Evolutionary conservation across 2,797 vertebrate genomes (phyloP).

Genomic region (Chromis chromis): DNA sequence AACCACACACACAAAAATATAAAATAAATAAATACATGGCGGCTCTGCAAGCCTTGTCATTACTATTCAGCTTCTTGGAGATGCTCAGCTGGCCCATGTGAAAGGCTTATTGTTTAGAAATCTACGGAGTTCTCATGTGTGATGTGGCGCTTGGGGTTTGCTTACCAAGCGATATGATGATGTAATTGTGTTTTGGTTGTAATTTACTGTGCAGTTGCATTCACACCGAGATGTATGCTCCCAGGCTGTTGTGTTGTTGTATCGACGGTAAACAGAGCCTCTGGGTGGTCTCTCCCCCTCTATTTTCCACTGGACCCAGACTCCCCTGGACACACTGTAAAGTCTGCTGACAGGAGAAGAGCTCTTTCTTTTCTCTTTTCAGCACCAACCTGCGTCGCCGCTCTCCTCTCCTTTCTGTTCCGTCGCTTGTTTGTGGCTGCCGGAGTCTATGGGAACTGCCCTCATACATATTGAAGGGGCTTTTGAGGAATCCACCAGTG

Average conservation of each 20-base stretch:
- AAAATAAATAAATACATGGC: not conserved
- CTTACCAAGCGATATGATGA: constrained; percentile 43
- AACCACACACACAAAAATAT: not conserved
- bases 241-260: constrained; percentile 67
- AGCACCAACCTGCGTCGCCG: constrained; percentile 54
- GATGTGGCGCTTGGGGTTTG: constrained; percentile 19
- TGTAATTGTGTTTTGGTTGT: constrained; percentile 54
- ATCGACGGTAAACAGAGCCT: constrained; percentile 74
- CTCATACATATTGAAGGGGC: constrained; percentile 83
- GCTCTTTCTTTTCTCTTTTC: constrained; percentile 63
- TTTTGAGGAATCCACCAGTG: constrained; percentile 78
- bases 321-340: constrained; percentile 64
- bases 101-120: constrained; percentile 30
- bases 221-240: constrained; percentile 28
- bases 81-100: constrained; percentile 55
- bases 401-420: constrained; percentile 64
- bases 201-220: constrained; percentile 46
- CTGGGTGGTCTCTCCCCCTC: constrained; percentile 74
- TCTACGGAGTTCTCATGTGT: constrained; percentile 1
- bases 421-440: constrained; percentile 69
- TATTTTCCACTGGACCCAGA: constrained; percentile 47
- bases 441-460: constrained; percentile 65
- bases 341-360: constrained; percentile 72
- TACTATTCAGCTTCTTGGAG: constrained; percentile 37
- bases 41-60: constrained; percentile 39